Percentiles rank a stretch among this genome's conserved stretches.
Evolutionary conservation across 2,888 invertebrate species (phyloP).

Genomic region (Euspilapteryx auroguttella): DNA sequence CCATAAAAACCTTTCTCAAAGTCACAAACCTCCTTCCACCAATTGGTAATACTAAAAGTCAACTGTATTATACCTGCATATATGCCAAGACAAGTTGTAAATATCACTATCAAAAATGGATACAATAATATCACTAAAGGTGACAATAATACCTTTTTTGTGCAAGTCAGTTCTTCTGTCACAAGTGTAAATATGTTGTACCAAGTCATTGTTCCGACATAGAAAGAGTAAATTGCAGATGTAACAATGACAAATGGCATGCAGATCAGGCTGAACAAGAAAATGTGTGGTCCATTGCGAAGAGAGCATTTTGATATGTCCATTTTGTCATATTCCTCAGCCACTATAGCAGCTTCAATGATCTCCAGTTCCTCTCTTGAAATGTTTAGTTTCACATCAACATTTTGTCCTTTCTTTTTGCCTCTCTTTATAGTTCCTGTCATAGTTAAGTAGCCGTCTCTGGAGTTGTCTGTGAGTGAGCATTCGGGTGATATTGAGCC

Average conservation of each 20-base stretch:
- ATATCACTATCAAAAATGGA: conserved; percentile 68
- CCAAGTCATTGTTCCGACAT: conserved; percentile 76
- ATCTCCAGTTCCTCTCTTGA: conserved; percentile 71
- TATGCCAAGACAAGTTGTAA: conserved; percentile 66
- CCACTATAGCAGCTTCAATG: conserved; percentile 66
- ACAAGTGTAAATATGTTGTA: conserved; percentile 73
- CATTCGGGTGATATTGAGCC: conserved; percentile 56
- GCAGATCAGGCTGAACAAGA: conserved; percentile 65
- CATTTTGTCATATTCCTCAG: conserved; percentile 58
- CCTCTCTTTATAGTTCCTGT: conserved; percentile 74
- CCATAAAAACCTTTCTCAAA: conserved; percentile 80
- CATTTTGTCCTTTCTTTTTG: conserved; percentile 70
- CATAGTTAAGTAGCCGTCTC: conserved; percentile 68
- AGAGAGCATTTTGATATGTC: conserved; percentile 58
- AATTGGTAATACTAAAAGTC: conserved; percentile 67
- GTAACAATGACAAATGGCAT: conserved; percentile 67
- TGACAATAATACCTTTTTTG: conserved; percentile 65
- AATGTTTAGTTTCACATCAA: conserved; percentile 72
- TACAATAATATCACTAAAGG: conserved; percentile 70
- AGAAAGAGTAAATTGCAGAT: conserved; percentile 70
- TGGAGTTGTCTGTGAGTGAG: conserved; percentile 52
- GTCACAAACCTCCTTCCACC: conserved; percentile 72
- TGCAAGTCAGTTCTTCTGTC: conserved; percentile 66
- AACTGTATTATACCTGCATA: conserved; percentile 70
- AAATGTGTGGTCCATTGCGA: conserved; percentile 66